phyloP scores from a whole-genome alignment of 2,113 vertebrate species.

The Cryptoleucopteryx plumbea region DNA sequence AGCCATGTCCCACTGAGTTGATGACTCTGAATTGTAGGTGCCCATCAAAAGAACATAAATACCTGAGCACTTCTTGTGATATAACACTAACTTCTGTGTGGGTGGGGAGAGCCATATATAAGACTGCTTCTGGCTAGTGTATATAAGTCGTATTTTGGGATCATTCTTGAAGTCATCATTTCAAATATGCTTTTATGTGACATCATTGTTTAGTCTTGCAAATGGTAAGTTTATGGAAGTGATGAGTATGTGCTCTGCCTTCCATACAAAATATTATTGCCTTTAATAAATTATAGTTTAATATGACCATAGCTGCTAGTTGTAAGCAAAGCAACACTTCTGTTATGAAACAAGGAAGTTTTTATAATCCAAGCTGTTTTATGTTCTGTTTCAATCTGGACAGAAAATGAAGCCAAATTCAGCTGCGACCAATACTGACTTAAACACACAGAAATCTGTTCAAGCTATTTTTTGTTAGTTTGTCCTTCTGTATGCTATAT shows the following conservation, averaged over 20 bases:
- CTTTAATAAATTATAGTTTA: neutral
- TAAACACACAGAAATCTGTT: neutral
- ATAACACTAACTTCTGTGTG: neutral
- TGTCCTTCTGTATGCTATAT: neutral
- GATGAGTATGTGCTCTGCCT: neutral
- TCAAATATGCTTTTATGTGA: neutral
- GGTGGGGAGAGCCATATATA: neutral
- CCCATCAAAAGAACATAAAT: neutral
- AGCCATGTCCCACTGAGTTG: neutral
- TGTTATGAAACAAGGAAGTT: neutral
- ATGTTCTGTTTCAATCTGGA: neutral
- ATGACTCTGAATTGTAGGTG: neutral
- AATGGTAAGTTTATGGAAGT: neutral
- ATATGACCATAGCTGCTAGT: neutral
- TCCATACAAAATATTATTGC: neutral
- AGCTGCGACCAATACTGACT: neutral
- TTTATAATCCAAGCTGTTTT: neutral
- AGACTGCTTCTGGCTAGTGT: neutral
- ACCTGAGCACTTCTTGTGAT: neutral
- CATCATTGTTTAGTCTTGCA: neutral
- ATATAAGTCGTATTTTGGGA: neutral
- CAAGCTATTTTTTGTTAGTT: neutral
- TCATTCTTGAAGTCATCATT: neutral
- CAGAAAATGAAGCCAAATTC: neutral
- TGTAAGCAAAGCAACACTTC: neutral